These are phyloP conservation scores for Dolomedes plantarius DNA, from an alignment of 2,888 invertebrate genomes.

Conservation along the genomic window DNA sequence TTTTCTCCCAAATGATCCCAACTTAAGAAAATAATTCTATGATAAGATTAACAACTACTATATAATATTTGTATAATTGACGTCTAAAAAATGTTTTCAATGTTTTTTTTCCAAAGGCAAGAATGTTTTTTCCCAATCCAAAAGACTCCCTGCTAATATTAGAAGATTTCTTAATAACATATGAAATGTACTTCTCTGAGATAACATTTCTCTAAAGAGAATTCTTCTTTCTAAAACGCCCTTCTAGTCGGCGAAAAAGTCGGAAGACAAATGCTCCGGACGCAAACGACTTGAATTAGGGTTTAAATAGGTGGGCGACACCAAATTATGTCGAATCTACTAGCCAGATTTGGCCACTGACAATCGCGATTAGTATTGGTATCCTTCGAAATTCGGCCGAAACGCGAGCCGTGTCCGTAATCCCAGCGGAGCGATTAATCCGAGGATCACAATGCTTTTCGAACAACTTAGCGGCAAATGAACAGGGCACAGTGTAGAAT, in stretches of 20 bases:
- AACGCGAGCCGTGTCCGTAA: conserved; percentile 35
- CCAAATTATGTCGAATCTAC: conserved; percentile 40
- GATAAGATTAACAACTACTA: no score
- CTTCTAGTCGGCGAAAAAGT: neutral
- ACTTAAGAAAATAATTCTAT: no score
- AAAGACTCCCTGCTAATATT: no score
- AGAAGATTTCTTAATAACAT: no score
- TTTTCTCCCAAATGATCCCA: no score
- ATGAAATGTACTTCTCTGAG: no score
- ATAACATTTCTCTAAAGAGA: no score
- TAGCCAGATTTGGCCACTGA: conserved; percentile 48
- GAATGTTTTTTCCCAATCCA: no score
- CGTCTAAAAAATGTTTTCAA: no score
- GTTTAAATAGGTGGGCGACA: conserved; percentile 46
- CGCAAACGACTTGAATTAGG: conserved; percentile 50
- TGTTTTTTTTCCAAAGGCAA: no score
- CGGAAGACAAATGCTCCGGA: conserved; percentile 44
- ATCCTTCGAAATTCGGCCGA: conserved; percentile 43
- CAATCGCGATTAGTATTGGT: conserved; percentile 66
- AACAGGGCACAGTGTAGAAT: conserved; percentile 51
- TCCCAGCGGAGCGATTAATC: conserved; percentile 61
- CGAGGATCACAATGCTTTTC: conserved; percentile 61
- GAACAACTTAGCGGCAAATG: conserved; percentile 64
- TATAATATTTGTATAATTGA: no score
- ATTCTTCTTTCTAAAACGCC: no score